These are phyloP conservation scores for Lemur catta DNA, from an alignment of 2,797 vertebrate genomes.

Conservation along the genomic window DNA sequence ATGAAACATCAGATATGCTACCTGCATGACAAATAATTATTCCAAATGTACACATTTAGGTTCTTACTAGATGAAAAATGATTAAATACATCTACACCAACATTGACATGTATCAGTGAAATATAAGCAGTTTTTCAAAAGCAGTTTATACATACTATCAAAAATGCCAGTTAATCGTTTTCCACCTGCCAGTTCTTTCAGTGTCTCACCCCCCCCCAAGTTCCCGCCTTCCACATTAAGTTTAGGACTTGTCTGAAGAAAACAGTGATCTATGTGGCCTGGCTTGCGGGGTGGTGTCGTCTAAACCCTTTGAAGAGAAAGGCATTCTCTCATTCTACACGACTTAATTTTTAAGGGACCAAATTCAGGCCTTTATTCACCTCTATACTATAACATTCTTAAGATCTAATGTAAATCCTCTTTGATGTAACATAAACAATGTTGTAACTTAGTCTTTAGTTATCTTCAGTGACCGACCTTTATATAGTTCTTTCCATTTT, in stretches of 20 bases:
- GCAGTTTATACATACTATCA: background rate
- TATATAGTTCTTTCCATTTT: background rate
- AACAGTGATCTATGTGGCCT: background rate
- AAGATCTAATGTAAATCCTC: background rate
- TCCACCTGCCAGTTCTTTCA: background rate
- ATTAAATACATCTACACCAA: background rate
- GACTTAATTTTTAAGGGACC: conserved; percentile 6
- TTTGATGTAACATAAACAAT: background rate
- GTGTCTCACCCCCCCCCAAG: background rate
- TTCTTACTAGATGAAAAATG: background rate
- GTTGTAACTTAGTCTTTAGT: background rate
- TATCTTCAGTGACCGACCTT: background rate
- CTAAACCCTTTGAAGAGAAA: background rate
- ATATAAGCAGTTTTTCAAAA: conserved; percentile 27
- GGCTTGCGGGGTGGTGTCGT: background rate
- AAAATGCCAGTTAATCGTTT: background rate
- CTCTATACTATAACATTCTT: background rate
- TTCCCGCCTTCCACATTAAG: background rate
- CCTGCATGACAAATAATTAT: background rate
- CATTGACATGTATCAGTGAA: background rate
- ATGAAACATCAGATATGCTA: background rate
- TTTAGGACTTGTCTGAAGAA: background rate
- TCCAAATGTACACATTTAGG: background rate
- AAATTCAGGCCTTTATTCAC: background rate
- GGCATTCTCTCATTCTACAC: background rate